Base-by-base conservation (phyloP, 1,140 invertebrate genomes). In the Thereuonema tuberculata region DNA sequence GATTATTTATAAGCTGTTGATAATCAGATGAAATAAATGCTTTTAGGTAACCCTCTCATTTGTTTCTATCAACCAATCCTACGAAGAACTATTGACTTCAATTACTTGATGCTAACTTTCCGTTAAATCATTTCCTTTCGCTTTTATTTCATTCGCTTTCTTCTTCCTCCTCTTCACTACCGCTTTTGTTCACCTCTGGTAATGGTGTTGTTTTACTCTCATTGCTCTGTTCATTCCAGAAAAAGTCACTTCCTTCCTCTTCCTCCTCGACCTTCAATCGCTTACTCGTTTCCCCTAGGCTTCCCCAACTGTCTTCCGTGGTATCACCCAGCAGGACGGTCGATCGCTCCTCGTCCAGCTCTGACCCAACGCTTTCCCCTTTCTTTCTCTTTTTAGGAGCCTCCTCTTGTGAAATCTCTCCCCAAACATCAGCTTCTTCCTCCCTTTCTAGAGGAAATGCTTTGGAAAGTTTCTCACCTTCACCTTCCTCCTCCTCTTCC, bases 401-500 rank as follows among this genome's bases (percentile, higher is more conserved):
- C 3, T 50, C 23, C 52, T 63, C 48, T 50, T 50, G 48, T 21
- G 48, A 50, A 5, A 12, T 5, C 5, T 50, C 48, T 9, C 23
- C 48, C 48, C 48, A 50, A 9, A 50, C 5, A 62, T 47, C 49
- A 21, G 28, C 60, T 37, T 29, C 48, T 23, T 58, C 58, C 29
- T 56, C 58, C 62, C 58, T 58, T 49, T 48, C 48, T 67, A 55
- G 14, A 52, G 46, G 23, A 48, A 56, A 58, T 43, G 5, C 31
- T 37, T 17, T 9, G 31, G 28, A 56, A 15, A 28, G 25, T 37
- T 54, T 61, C 58, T 66, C 61, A 28, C 31, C 69, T 55, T 72
- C 70, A 52, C 68, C 63, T n/a, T 64, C 65, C 56, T 73, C 67
- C 59, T 73, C 66, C 49, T 68, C 70, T 61, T 65, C 72, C 53